Conservation (phyloP, 2,888 invertebrate genomes). For the Amiota mariae region DNA sequence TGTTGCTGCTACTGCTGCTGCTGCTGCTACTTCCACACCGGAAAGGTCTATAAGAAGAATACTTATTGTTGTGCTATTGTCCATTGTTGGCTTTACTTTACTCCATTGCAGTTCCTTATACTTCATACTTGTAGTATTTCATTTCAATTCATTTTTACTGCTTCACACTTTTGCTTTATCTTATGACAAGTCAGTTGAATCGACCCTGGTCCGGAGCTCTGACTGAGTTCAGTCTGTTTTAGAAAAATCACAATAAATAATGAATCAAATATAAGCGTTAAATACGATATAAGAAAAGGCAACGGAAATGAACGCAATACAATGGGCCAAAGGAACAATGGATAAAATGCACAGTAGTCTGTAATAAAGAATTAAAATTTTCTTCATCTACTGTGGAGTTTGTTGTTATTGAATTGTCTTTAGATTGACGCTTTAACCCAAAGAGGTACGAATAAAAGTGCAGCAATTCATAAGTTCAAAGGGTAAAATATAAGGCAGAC, state of each 20-base stretch:
- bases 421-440: too few species aligned
- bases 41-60: conserved; percentile 54
- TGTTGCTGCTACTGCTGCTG: neutral
- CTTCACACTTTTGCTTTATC: conserved; percentile 61
- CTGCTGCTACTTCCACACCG: conserved; percentile 45
- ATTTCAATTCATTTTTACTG: conserved; percentile 36
- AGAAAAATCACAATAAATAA: conserved; percentile 68
- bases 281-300: conserved; percentile 51
- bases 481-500: too few species aligned
- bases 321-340: conserved; percentile 38
- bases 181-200: neutral
- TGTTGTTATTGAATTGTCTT: too few species aligned
- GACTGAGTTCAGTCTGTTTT: conserved; percentile 40
- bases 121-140: conserved; percentile 31
- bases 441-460: too few species aligned
- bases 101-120: conserved; percentile 17
- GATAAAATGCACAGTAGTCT: neutral
- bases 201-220: conserved; percentile 44
- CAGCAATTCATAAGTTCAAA: too few species aligned
- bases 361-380: neutral
- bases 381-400: neutral
- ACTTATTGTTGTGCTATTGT: neutral
- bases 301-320: conserved; percentile 39
- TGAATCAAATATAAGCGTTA: conserved; percentile 68
- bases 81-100: conserved; percentile 53